Evolutionary conservation across 2,888 invertebrate species (phyloP), one percentile per base, ranked within the genome.

Genomic region (Pantelozetes paolii): DNA sequence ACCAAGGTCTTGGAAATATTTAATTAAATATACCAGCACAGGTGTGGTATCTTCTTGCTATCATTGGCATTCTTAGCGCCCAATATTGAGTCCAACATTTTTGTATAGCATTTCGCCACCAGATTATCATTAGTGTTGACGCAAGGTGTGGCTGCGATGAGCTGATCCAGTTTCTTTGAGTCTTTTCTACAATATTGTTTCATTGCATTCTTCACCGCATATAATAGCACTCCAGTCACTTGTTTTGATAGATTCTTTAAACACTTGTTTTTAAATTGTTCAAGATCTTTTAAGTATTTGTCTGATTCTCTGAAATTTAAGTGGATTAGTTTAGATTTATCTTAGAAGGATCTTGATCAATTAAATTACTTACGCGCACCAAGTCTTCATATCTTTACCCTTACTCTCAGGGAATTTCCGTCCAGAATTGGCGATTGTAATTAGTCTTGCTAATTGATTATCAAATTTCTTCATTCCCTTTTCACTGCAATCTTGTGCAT

Each of bases 381-480:
- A 64, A 20, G 18, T 30, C 18, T 36, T 64, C 1, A 64, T 3
- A 20, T 36, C 20, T n/a, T 36, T n/a, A 15, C 62, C 62, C 30
- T 36, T 64, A n/a, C 13, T n/a, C 28, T 64, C 62, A 1, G 62
- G 62, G 36, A 64, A 64, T 1, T 20, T 64, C n/a, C 62, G 36
- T 11, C 62, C 62, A 23, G 62, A 64, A 20, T 64, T 64, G n/a
- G 36, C 62, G 11, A 64, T 64, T 36, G 62, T 64, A 1, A 64
- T 2, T 20, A 64, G 6, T 20, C 36, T 64, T 20, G 62, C 62
- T 18, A 48, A 3, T 18, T 5, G 9, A 11, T 5, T 18, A n/a
- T 48, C 48, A 5, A 48, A 11, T 48, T 15, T 48, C 9, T 18
- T 8, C 9, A 18, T n/a, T 5, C 3, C 15, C 15, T 48, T 48